phyloP scores from a whole-genome alignment of 2,888 invertebrate genomes.

The Melitaea athalia region DNA sequence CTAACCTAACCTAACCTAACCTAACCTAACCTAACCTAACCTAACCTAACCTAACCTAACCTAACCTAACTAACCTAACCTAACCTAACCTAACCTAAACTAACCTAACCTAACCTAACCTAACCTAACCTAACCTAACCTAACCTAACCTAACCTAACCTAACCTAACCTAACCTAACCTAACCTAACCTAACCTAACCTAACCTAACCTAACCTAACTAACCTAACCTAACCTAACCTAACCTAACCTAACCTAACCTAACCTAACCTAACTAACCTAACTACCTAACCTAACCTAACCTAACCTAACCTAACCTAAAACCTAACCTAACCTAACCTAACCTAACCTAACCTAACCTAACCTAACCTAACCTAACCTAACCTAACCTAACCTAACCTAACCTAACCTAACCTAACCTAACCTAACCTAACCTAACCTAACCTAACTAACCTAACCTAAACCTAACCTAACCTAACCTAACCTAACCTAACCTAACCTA shows the following conservation, averaged over 20 bases:
- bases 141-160: slow-evolving; percentile 6
- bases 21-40: slow-evolving; percentile 6
- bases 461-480: slow-evolving; percentile 31
- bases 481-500: slow-evolving; percentile 10
- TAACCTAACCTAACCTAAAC: slow-evolving; percentile 4
- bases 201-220: too few relatives aligned
- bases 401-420: slow-evolving; percentile 6
- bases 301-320: slow-evolving; percentile 6
- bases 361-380: slow-evolving; percentile 6
- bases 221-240: slow-evolving; percentile 6
- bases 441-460: slow-evolving; percentile 42
- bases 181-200: slow-evolving; percentile 5
- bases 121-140: slow-evolving; percentile 6
- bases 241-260: slow-evolving; percentile 6
- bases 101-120: slow-evolving; percentile 6
- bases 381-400: slow-evolving; percentile 6
- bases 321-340: too few relatives aligned
- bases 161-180: too few relatives aligned
- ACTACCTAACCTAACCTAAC: slow-evolving; percentile 6
- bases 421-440: slow-evolving; percentile 31
- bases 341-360: slow-evolving; percentile 6
- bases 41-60: slow-evolving; percentile 6
- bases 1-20: slow-evolving; percentile 10
- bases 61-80: slow-evolving; percentile 6
- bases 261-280: slow-evolving; percentile 6